A percentile compares a stretch with the other conserved stretches of the same genome.
phyloP scores from a whole-genome alignment of 2,888 invertebrate genomes.

The Peribatodes rhomboidaria region DNA sequence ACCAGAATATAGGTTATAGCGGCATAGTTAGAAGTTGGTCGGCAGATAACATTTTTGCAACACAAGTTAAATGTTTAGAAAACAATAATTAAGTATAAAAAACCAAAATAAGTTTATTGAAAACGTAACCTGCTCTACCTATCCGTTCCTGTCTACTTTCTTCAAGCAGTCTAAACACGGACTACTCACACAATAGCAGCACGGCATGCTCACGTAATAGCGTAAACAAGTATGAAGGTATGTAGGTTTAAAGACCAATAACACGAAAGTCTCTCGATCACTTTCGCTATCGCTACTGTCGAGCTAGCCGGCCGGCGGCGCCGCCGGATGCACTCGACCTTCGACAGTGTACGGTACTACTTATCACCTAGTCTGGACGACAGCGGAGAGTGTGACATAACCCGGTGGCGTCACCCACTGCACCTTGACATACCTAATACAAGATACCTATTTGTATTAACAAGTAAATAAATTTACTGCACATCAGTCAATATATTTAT shows the following conservation, averaged over 20 bases:
- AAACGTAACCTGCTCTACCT: too few relatives aligned
- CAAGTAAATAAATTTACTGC: slow-evolving; percentile 36
- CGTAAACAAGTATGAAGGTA: not conserved
- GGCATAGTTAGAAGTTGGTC: too few relatives aligned
- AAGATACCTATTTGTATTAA: slow-evolving; percentile 33
- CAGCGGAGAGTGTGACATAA: slow-evolving; percentile 77
- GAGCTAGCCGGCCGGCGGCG: slow-evolving; percentile 19
- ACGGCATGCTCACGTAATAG: too few relatives aligned
- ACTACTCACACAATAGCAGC: too few relatives aligned
- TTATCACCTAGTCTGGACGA: slow-evolving; percentile 72
- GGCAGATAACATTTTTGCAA: too few relatives aligned
- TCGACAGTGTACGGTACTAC: slow-evolving; percentile 68
- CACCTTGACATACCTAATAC: slow-evolving; percentile 76
- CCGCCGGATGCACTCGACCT: slow-evolving; percentile 78
- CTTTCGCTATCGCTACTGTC: slow-evolving; percentile 41
- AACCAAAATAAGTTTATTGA: too few relatives aligned
- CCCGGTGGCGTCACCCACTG: slow-evolving; percentile 73
- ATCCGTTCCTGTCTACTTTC: too few relatives aligned
- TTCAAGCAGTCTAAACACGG: too few relatives aligned
- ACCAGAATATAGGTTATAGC: too few relatives aligned
- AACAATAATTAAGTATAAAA: too few relatives aligned
- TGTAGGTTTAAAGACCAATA: slow-evolving; percentile 2
- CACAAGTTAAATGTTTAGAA: too few relatives aligned
- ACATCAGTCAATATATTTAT: slow-evolving; percentile 28
- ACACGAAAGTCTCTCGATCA: slow-evolving; percentile 29